Conservation (phyloP, 1,140 invertebrate species). For the Ditylenchus dipsaci region DNA sequence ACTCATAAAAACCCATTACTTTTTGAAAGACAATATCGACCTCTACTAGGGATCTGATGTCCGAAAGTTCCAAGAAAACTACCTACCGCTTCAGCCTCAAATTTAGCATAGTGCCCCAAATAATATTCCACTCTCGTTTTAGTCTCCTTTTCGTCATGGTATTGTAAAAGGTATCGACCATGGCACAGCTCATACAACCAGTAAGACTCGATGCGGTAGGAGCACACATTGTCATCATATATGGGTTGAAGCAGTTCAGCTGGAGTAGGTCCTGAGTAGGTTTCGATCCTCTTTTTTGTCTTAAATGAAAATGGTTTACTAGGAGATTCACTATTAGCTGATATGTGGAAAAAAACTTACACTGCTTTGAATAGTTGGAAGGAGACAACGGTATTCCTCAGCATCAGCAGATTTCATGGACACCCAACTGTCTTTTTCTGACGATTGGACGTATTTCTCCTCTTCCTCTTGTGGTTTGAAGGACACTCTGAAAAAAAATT, state of each 20-base stretch:
- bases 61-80: not conserved
- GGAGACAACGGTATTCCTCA: constrained; percentile 26
- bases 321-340: not conserved
- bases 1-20: too few relatives aligned
- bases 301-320: constrained; percentile 17
- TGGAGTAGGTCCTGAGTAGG: constrained; percentile 54
- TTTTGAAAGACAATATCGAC: not conserved
- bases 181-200: constrained; percentile 97
- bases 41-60: not conserved
- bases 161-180: constrained; percentile 80
- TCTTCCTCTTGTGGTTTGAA: constrained; percentile 25
- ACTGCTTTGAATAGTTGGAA: constrained; percentile 21
- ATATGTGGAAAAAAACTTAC: constrained; percentile 7
- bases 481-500: not conserved
- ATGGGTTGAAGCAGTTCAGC: constrained; percentile 27
- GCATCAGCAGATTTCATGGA: constrained; percentile 23
- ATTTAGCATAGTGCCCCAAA: constrained; percentile 22
- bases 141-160: constrained; percentile 82
- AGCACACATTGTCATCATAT: constrained; percentile 38
- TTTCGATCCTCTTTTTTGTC: constrained; percentile 29
- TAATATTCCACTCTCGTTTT: constrained; percentile 45
- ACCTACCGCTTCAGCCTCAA: constrained; percentile 12
- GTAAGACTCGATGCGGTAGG: constrained; percentile 76
- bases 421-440: constrained; percentile 6
- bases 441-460: not conserved